Evolutionary conservation across 2,888 invertebrate genomes (phyloP).

Genomic region (Schizotus pectinicornis): DNA sequence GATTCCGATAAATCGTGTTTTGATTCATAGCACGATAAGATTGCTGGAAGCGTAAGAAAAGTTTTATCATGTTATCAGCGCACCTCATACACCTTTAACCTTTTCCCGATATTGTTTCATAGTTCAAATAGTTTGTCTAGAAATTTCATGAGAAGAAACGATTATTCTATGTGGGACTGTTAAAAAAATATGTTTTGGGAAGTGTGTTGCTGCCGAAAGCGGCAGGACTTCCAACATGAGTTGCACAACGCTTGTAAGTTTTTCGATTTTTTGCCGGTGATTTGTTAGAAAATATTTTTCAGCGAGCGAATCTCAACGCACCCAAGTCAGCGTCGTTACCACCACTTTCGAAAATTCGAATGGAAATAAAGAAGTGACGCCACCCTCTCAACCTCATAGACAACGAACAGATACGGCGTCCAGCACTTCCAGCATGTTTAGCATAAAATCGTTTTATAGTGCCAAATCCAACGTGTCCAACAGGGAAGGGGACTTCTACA

Average conservation of each 20-base stretch:
- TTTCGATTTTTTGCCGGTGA: background rate
- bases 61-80: too few species aligned
- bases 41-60: too few species aligned
- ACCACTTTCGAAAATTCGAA: background rate
- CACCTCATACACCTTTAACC: too few species aligned
- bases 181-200: conserved; percentile 4
- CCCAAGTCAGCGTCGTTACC: background rate
- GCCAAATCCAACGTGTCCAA: conserved; percentile 9
- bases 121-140: too few species aligned
- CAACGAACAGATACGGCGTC: conserved; percentile 1
- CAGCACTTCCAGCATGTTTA: conserved; percentile 3
- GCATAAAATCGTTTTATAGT: conserved; percentile 18
- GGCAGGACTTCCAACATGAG: background rate
- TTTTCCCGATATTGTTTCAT: too few species aligned
- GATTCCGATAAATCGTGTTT: too few species aligned
- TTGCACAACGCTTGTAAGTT: background rate
- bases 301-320: background rate
- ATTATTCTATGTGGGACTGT: too few species aligned
- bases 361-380: background rate
- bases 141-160: too few species aligned
- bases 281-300: background rate
- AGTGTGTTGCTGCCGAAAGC: conserved; percentile 1
- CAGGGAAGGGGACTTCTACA: conserved; percentile 24
- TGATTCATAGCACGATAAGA: too few species aligned
- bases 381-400: background rate